Conservation (phyloP, 1,140 invertebrate species). For the Hycleus cichorii region DNA sequence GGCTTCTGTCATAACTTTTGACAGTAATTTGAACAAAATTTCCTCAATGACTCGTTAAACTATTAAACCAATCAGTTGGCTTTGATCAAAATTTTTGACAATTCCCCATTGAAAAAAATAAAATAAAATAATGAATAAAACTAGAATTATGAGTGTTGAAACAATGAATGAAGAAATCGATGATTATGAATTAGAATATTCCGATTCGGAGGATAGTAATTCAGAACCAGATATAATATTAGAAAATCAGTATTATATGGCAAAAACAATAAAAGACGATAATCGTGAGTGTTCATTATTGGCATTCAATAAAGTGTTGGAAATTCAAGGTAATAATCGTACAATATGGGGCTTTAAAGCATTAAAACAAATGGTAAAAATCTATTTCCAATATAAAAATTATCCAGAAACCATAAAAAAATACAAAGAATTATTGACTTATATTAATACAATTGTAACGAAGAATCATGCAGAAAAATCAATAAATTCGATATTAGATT, state of each 20-base stretch:
- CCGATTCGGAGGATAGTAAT: conserved; percentile 78
- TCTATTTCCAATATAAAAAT: conserved; percentile 96
- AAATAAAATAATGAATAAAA: no score
- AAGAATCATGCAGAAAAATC: conserved; percentile 99
- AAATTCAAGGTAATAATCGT: conserved; percentile 92
- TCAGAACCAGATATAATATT: conserved; percentile 97
- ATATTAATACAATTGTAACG: conserved; percentile 97
- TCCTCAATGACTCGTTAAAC: no score
- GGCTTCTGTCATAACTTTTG: no score
- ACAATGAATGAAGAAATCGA: background rate
- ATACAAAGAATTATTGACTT: conserved; percentile 92
- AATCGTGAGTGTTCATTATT: conserved; percentile 81
- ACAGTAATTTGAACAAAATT: no score
- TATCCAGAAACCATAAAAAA: conserved; percentile 93
- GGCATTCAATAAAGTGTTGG: conserved; percentile 93
- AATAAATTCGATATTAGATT: conserved; percentile 98
- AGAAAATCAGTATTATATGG: conserved; percentile 99
- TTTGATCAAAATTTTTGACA: no score
- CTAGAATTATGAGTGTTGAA: no score
- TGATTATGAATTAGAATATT: conserved; percentile 58
- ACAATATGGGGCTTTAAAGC: conserved; percentile 99
- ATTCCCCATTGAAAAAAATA: no score
- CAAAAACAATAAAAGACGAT: conserved; percentile 97
- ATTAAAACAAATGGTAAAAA: conserved; percentile 99
- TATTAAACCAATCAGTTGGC: no score